These are phyloP conservation scores for Pollicipes pollicipes DNA, from an alignment of 1,140 invertebrate genomes.

Conservation along the genomic window DNA sequence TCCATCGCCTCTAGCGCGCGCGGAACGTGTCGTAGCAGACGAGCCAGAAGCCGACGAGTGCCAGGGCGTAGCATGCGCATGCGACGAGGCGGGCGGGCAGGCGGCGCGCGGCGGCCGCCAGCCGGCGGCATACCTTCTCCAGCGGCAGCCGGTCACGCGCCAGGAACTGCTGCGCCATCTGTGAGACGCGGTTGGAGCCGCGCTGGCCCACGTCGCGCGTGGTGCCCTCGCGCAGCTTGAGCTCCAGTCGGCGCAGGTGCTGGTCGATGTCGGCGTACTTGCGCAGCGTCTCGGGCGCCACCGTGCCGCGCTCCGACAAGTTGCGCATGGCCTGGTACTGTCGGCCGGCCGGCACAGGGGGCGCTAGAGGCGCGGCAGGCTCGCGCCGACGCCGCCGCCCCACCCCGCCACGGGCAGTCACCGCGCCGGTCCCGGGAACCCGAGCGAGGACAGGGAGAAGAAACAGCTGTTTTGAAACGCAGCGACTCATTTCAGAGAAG, in stretches of 20 bases:
- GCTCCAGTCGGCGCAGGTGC: constrained; percentile 55
- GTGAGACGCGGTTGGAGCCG: constrained; percentile 67
- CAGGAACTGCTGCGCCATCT: constrained; percentile 38
- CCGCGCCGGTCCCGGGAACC: too few species aligned
- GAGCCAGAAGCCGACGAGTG: too few species aligned
- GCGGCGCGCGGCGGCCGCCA: too few species aligned
- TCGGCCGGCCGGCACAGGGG: constrained; percentile 9
- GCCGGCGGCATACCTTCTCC: neutral
- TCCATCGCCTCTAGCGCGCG: too few species aligned
- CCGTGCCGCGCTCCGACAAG: constrained; percentile 1
- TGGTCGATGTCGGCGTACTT: constrained; percentile 59
- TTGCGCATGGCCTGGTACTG: constrained; percentile 18
- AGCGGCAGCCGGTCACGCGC: neutral
- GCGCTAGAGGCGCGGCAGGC: too few species aligned
- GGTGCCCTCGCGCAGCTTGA: constrained; percentile 59
- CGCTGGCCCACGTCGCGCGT: constrained; percentile 41
- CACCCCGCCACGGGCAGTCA: neutral
- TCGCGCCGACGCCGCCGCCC: neutral
- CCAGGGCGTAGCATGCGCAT: too few species aligned
- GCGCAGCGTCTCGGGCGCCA: constrained; percentile 23
- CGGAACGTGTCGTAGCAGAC: too few species aligned
- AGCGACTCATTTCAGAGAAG: too few species aligned
- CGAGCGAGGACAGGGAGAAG: too few species aligned
- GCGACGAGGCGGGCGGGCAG: too few species aligned
- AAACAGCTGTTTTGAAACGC: too few species aligned